phyloP scores from a whole-genome alignment of 2,888 invertebrate species.

The Amitus sp. region DNA sequence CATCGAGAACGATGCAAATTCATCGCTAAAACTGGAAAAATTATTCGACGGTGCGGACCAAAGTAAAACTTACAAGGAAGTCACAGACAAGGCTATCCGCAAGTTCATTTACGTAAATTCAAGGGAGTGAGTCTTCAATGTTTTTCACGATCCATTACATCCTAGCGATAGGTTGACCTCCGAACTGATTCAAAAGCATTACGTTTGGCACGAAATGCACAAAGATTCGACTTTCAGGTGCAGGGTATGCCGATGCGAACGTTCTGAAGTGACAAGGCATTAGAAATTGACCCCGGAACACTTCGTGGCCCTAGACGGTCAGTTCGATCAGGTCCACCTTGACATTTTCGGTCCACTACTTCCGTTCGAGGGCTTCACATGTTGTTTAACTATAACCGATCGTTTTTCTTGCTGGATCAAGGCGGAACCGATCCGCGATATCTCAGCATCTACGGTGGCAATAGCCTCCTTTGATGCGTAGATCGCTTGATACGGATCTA shows the following conservation, averaged over 20 bases:
- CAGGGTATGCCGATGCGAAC: neutral
- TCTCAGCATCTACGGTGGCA: conserved; percentile 46
- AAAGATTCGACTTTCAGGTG: neutral
- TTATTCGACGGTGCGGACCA: too few relatives aligned
- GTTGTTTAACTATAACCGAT: conserved; percentile 45
- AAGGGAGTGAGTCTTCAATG: neutral
- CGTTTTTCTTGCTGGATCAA: conserved; percentile 48
- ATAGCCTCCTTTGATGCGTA: conserved; percentile 44
- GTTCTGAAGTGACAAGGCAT: conserved; percentile 23
- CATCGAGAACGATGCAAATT: too few relatives aligned
- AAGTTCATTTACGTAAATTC: neutral
- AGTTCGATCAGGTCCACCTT: neutral
- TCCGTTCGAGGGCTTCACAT: conserved; percentile 38
- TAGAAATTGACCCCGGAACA: neutral
- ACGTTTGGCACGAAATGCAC: neutral
- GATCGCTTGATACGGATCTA: conserved; percentile 51
- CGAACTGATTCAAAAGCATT: neutral
- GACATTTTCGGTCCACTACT: conserved; percentile 20
- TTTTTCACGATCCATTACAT: neutral
- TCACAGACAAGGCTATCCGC: conserved; percentile 7
- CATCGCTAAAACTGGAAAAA: too few relatives aligned
- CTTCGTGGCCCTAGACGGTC: neutral
- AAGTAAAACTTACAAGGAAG: too few relatives aligned
- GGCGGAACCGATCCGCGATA: conserved; percentile 48
- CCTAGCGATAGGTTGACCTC: neutral